Evolutionary conservation across 2,888 invertebrate genomes (phyloP), one percentile per base, ranked within the genome.

Genomic region (Linnaemya vulpina): DNA sequence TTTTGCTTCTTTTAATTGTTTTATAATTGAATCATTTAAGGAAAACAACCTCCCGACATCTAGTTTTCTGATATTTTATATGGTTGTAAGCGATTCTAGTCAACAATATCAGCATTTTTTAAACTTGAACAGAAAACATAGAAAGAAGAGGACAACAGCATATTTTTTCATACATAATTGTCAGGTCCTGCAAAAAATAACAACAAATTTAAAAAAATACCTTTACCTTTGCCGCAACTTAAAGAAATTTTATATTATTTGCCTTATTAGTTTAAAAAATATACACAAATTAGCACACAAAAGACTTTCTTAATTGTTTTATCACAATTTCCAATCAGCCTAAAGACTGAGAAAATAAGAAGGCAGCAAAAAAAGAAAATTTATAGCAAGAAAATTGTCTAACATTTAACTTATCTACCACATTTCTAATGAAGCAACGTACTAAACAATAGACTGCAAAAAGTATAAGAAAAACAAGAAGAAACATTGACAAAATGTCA

Each of bases 251-350:
- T 30, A 55, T 25, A 7, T 38, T 46, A 13, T 15, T 46, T 38
- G 9, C 38, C 15, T 46, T 46, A 13, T 5, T 55, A 5, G 30
- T 22, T 8, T 13, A 25, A 25, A 15, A 3, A 15, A 30, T 35
- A 38, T 11, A 55, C 13, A 22, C 4, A 74, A 78, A 84, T 86
- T 84, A 79, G 60, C 84, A 86, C 65, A 86, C 82, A 86, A 86
- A 84, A 78, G 78, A 58, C 90, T 90, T 90, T 89, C 88, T 88
- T 90, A 90, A 90, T 89, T 89, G 90, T 89, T 89, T 90, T 89
- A 90, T 90, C 89, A 7, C 58, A 71, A 71, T 79, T 71, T 63
- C 53, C 71, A 82, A 82, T 82, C 65, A 85, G 51, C 53, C 15
- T 62, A 35, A 22, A 46, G 17, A 51, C 49, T 63, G 49, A 38